Evolutionary conservation across 53 echinoderm and acorn worm genomes (phyloP).

Genomic region (Holothuria leucospilota): DNA sequence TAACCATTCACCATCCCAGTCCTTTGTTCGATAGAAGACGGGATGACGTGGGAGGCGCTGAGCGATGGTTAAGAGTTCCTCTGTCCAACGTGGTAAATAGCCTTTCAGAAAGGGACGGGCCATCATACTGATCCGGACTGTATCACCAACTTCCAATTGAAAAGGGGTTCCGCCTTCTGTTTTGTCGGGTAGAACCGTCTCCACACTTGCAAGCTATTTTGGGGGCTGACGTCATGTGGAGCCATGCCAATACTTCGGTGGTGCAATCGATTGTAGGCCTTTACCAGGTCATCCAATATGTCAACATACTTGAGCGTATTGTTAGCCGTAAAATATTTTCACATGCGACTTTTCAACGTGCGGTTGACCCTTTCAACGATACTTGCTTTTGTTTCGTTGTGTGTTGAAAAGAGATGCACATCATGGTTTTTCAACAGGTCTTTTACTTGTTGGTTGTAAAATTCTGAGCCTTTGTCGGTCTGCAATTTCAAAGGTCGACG

Average conservation of each 20-base stretch:
- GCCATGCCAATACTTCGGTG: constrained; percentile 25
- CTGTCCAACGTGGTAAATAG: constrained; percentile 55
- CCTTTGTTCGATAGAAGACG: constrained; percentile 13
- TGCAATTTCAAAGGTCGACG: background rate
- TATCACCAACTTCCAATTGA: constrained; percentile 11
- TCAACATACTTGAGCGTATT: too few species aligned
- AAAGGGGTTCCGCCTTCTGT: background rate
- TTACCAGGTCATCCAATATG: too few species aligned
- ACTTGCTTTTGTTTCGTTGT: constrained; percentile 58
- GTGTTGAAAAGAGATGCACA: constrained; percentile 43
- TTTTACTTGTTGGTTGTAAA: constrained; percentile 52
- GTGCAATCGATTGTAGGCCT: background rate
- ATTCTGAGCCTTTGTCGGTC: constrained; percentile 64
- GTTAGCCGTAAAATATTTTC: constrained; percentile 39
- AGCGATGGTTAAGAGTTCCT: constrained; percentile 56
- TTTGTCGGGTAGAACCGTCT: background rate
- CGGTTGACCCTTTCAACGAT: constrained; percentile 45
- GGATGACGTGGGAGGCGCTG: background rate
- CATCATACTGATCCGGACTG: constrained; percentile 16
- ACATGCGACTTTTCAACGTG: constrained; percentile 22
- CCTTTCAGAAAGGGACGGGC: constrained; percentile 55
- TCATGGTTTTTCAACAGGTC: constrained; percentile 32
- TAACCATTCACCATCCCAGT: constrained; percentile 15
- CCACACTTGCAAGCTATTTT: constrained; percentile 25
- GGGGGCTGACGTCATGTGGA: constrained; percentile 1